Percentiles rank a stretch among this genome's conserved stretches.
Conservation (phyloP, 2,113 vertebrate genomes). For the Castor canadensis region DNA sequence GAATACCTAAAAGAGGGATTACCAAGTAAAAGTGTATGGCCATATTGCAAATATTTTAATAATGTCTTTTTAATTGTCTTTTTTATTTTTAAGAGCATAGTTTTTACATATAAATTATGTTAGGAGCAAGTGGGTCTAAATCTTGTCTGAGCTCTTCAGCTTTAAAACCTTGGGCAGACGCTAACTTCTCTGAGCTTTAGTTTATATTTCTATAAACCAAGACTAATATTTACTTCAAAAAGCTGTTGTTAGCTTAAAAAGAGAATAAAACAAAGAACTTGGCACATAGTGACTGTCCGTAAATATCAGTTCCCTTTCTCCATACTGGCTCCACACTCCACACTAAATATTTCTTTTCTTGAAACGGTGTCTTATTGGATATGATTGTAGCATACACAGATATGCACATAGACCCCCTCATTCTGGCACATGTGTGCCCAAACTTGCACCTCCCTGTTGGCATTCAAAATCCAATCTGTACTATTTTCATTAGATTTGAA, state of each 20-base stretch:
- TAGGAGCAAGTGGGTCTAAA: not conserved
- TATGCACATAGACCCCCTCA: not conserved
- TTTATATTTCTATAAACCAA: slow-evolving; percentile 2
- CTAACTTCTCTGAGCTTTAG: not conserved
- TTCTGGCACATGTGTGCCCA: not conserved
- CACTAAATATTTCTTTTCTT: not conserved
- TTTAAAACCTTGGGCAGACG: not conserved
- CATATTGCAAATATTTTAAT: not conserved
- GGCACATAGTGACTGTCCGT: not conserved
- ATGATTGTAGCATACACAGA: not conserved
- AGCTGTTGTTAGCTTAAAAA: not conserved
- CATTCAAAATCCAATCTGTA: not conserved
- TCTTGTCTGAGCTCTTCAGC: not conserved
- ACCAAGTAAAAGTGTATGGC: not conserved
- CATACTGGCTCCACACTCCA: not conserved
- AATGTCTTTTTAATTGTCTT: not conserved
- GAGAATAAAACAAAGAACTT: not conserved
- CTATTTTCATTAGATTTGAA: not conserved
- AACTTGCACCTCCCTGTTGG: not conserved
- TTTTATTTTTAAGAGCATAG: not conserved
- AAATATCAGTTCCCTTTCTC: not conserved
- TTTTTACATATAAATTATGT: slow-evolving; percentile 11
- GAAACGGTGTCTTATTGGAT: not conserved
- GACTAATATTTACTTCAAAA: slow-evolving; percentile 1
- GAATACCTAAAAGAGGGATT: not conserved